These are phyloP conservation scores for Mellilla xanthometata DNA, from an alignment of 2,888 invertebrate species.

Conservation along the genomic window DNA sequence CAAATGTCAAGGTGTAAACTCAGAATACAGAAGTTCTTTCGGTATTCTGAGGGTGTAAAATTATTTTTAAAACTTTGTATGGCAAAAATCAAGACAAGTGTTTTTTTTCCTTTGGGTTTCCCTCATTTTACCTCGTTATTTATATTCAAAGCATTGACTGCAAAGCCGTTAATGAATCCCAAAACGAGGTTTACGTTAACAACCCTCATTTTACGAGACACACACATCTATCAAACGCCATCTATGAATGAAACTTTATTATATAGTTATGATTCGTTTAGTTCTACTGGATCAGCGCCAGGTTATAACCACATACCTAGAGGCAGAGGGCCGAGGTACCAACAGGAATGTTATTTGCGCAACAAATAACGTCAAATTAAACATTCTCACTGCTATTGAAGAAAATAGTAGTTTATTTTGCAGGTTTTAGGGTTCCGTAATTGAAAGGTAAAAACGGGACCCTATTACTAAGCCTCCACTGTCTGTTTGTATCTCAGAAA, in stretches of 20 bases:
- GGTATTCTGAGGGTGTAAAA: too few species aligned
- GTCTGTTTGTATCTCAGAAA: too few species aligned
- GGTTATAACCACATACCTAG: constrained; percentile 29
- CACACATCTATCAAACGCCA: constrained; percentile 35
- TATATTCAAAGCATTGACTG: too few species aligned
- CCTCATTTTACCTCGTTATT: too few species aligned
- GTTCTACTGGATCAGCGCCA: constrained; percentile 37
- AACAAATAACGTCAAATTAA: constrained; percentile 30
- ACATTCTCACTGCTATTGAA: constrained; percentile 26
- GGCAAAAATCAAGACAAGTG: too few species aligned
- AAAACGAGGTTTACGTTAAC: constrained; percentile 26
- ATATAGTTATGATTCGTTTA: constrained; percentile 31
- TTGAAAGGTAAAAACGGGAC: too few species aligned
- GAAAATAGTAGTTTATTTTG: constrained; percentile 12
- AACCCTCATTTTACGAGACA: constrained; percentile 26
- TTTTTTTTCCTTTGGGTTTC: too few species aligned
- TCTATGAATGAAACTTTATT: constrained; percentile 39
- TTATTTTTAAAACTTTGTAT: too few species aligned
- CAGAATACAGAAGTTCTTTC: too few species aligned
- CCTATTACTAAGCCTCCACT: too few species aligned
- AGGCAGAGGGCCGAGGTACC: constrained; percentile 10
- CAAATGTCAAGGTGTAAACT: too few species aligned
- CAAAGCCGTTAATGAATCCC: constrained; percentile 10
- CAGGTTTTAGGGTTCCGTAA: too few species aligned
- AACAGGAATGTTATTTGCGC: constrained; percentile 32